These are phyloP conservation scores for Cheilinus undulatus DNA, from an alignment of 2,113 vertebrate genomes.

Conservation along the genomic window DNA sequence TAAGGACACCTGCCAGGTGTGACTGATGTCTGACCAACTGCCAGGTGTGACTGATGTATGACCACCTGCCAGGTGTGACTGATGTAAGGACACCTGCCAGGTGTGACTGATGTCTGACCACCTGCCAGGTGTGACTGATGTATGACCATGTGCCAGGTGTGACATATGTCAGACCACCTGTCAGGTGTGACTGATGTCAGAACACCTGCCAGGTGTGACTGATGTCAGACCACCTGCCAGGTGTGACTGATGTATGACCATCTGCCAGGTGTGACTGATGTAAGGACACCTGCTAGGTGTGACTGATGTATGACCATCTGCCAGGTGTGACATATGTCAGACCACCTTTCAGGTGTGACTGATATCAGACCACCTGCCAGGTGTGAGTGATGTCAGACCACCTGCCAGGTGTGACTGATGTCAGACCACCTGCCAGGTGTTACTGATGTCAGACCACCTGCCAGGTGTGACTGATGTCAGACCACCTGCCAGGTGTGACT, in stretches of 20 bases:
- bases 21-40: not conserved
- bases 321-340: not conserved
- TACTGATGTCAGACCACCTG: no score
- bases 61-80: not conserved
- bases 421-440: not conserved
- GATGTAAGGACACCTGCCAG: not conserved
- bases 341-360: no score
- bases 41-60: not conserved
- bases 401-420: not conserved
- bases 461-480: no score
- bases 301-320: no score
- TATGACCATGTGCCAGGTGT: not conserved
- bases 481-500: no score
- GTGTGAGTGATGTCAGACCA: not conserved
- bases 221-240: no score
- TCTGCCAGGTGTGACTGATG: not conserved
- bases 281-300: not conserved
- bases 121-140: no score
- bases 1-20: no score
- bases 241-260: no score
- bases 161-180: no score
- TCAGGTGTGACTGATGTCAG: not conserved
- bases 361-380: not conserved
- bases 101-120: no score
- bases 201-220: not conserved